Evolutionary conservation across 2,113 vertebrate genomes (phyloP), one percentile per base, ranked within the genome.

Genomic region (Phylloscopus trochiloides): DNA sequence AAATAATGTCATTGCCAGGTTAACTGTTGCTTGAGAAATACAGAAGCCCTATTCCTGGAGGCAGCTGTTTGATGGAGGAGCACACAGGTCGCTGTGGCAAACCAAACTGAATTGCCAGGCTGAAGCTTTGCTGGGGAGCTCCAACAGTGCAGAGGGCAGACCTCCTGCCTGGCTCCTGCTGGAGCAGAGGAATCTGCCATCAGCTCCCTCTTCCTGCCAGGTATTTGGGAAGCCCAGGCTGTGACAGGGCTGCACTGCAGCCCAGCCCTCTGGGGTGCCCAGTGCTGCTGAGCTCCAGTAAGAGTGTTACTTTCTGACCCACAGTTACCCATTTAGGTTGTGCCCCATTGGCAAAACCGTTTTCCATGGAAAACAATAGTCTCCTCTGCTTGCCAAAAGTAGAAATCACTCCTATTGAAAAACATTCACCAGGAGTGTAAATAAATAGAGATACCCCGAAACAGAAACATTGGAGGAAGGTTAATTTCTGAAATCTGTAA

Each of bases 401-500:
- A 78, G 85, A 94, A 96, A 70, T 67, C 38, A 8, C 89, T 62
- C 32, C 59, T 67, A 77, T 50, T 62, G 72, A 97, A 97, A 97
- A n/a, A 68, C 67, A 82, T 72, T 94, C 71, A 91, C 93, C 38
- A 86, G 72, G 62, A 97, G 92, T 16, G 61, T 96, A 97, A 97
- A 97, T 95, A 96, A 96, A 95, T 57, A 93, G 51, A 93, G 57
- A 45, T 72, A 94, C 55, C 76, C 73, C 94, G 93, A 93, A 96
- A 96, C 84, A 96, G 96, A 96, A 97, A 97, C 84, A 55, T 38
- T 94, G 83, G 91, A 95, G 40, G 81, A 95, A 96, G 68, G 91
- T 85, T 95, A 92, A 50, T 90, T 95, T 96, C 96, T 96, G 94
- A 94, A 95, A 93, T 84, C 89, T 95, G 75, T 92, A 96, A 94